A percentile compares a stretch with the other conserved stretches of the same genome.
Evolutionary conservation across 2,888 invertebrate species (phyloP).

Genomic region (Adelognathus sp.): DNA sequence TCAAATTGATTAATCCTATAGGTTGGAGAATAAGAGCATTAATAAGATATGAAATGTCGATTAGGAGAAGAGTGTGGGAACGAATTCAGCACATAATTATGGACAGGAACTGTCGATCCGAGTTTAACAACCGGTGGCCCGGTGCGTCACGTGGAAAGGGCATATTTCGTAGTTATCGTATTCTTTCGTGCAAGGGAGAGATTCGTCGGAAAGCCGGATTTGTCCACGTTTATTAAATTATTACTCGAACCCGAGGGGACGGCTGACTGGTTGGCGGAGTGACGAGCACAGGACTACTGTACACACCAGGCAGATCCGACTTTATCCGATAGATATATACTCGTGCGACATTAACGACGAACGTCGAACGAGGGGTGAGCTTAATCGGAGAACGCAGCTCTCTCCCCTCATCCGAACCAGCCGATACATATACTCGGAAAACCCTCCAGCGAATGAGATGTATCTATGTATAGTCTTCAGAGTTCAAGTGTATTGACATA

Average conservation of each 20-base stretch:
- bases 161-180: slow-evolving; percentile 3
- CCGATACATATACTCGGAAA: not conserved
- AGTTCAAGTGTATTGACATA: slow-evolving; percentile 12
- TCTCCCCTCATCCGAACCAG: slow-evolving; percentile 7
- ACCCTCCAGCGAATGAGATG: not conserved
- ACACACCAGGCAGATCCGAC: slow-evolving; percentile 29
- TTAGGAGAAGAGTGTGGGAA: not conserved
- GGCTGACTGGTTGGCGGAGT: not conserved
- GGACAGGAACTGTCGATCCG: not conserved
- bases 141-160: not conserved
- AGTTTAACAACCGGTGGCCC: not conserved
- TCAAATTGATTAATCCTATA: slow-evolving; percentile 22
- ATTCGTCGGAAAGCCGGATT: slow-evolving; percentile 30
- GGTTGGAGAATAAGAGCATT: not conserved
- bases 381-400: slow-evolving; percentile 42
- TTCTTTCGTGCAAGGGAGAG: not conserved
- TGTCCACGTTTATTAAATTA: slow-evolving; percentile 52
- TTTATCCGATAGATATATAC: slow-evolving; percentile 50
- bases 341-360: slow-evolving; percentile 28
- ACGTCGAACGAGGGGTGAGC: slow-evolving; percentile 32
- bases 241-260: slow-evolving; percentile 6
- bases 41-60: slow-evolving; percentile 21
- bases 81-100: not conserved
- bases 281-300: slow-evolving; percentile 7
- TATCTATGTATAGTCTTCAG: not conserved